Evolutionary conservation across 2,888 invertebrate species (phyloP).

Genomic region (Tenthredo scrophulariae): DNA sequence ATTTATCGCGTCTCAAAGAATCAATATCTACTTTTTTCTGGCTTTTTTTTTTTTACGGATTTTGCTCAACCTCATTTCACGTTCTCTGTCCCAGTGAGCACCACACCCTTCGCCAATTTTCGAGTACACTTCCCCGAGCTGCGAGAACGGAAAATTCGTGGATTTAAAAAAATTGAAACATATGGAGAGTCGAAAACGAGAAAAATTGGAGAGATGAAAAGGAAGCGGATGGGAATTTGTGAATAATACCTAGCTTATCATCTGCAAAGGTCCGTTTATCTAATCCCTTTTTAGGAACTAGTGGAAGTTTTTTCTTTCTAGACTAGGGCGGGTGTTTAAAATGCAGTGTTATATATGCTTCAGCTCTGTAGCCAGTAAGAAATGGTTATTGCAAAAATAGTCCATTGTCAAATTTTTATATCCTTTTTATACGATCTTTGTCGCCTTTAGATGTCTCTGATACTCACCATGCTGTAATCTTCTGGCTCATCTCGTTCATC

Average conservation of each 20-base stretch:
- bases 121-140: not conserved
- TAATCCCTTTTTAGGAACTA: not conserved
- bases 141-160: not conserved
- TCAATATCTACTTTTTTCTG: constrained; percentile 7
- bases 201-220: not conserved
- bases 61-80: not conserved
- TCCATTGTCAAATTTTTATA: not conserved
- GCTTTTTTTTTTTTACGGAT: not conserved
- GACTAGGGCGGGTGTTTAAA: not conserved
- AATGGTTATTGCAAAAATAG: not conserved
- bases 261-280: not conserved
- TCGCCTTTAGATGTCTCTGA: not conserved
- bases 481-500: not conserved
- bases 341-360: not conserved
- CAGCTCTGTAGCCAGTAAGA: not conserved
- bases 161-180: not conserved
- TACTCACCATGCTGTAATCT: not conserved
- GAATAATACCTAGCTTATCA: not conserved
- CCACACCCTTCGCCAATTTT: not conserved
- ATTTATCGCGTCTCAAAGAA: not conserved
- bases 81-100: not conserved
- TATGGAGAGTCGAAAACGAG: not conserved
- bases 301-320: not conserved
- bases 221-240: not conserved
- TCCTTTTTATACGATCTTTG: not conserved